Percentiles rank a stretch among this genome's conserved stretches.
Conservation (phyloP, 2,113 vertebrate species). For the Plecturocebus donacophilus region DNA sequence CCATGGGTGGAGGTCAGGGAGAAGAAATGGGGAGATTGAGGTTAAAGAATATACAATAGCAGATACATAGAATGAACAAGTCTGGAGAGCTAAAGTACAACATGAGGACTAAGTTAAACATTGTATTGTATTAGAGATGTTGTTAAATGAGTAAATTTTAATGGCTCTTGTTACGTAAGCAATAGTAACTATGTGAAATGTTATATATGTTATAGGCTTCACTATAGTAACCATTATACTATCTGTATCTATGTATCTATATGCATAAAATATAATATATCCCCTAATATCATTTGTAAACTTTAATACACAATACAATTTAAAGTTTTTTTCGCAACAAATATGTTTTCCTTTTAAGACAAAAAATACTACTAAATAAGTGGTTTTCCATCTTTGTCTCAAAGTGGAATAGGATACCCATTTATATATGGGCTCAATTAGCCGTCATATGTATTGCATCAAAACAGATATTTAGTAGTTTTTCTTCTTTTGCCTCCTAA, state of each 20-base stretch:
- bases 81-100: background rate
- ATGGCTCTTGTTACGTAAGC: background rate
- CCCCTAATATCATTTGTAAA: background rate
- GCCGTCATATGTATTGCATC: background rate
- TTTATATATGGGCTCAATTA: background rate
- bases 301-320: background rate
- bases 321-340: background rate
- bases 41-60: background rate
- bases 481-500: background rate
- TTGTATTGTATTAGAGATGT: background rate
- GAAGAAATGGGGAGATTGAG: background rate
- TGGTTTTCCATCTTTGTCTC: background rate
- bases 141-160: background rate
- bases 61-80: background rate
- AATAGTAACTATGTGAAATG: background rate
- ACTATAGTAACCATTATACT: background rate
- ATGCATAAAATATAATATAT: background rate
- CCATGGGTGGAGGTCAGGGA: background rate
- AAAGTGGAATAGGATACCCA: background rate
- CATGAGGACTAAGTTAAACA: background rate
- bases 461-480: background rate
- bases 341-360: background rate
- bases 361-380: background rate
- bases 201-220: background rate
- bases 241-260: background rate